Conservation (phyloP, 1,140 invertebrate species). For the Drosophila gunungcola region DNA sequence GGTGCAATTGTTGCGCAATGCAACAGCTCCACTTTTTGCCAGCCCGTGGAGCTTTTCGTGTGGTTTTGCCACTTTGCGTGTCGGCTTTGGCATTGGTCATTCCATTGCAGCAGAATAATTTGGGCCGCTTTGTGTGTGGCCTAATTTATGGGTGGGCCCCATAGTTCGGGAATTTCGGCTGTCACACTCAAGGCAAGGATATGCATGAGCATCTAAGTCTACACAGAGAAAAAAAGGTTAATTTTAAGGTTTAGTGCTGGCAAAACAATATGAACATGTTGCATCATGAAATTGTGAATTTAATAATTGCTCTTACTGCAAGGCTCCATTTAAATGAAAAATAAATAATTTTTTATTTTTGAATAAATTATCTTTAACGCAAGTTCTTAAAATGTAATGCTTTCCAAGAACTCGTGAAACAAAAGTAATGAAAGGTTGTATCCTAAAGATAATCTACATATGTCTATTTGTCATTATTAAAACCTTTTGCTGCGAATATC, state of each 20-base stretch:
- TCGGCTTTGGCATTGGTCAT: constrained; percentile 46
- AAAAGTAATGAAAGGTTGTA: too few species aligned
- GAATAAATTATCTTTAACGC: too few species aligned
- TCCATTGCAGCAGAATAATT: constrained; percentile 77
- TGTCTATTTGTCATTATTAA: too few species aligned
- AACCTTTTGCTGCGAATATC: too few species aligned
- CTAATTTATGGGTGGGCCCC: constrained; percentile 64
- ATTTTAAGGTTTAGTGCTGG: not conserved
- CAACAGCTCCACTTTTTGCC: constrained; percentile 27
- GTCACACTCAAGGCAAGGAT: constrained; percentile 72
- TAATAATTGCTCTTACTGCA: too few species aligned
- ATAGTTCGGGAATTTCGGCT: constrained; percentile 35
- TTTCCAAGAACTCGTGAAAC: too few species aligned
- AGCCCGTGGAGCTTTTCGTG: constrained; percentile 10
- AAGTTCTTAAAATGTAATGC: too few species aligned
- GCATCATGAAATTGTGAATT: too few species aligned
- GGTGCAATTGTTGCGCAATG: constrained; percentile 58
- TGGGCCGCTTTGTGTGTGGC: constrained; percentile 56
- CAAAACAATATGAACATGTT: too few species aligned
- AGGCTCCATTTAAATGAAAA: too few species aligned
- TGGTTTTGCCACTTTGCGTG: constrained; percentile 31
- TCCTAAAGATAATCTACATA: too few species aligned
- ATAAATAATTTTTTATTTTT: too few species aligned
- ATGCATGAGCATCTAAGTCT: constrained; percentile 25
- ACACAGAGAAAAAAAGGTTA: constrained; percentile 15